A percentile compares a stretch with the other conserved stretches of the same genome.
Evolutionary conservation across 2,888 invertebrate species (phyloP).

Genomic region (Yponomeuta sedellus): DNA sequence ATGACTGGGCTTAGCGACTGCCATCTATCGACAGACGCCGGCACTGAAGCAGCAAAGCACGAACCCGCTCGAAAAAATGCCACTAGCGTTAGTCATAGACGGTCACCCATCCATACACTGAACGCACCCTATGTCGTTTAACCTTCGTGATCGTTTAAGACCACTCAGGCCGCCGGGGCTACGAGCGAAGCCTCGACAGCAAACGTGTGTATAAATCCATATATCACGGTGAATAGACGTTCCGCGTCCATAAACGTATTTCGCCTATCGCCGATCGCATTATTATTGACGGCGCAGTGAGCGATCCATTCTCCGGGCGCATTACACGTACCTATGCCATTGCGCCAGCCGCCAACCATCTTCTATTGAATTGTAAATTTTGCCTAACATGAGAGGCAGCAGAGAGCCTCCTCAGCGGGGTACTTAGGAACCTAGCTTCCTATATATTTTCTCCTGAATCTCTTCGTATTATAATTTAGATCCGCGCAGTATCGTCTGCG

Average conservation of each 20-base stretch:
- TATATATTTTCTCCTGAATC: neutral
- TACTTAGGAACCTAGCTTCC: neutral
- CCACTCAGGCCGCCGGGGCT: no score
- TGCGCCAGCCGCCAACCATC: slow-evolving; percentile 8
- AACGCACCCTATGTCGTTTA: no score
- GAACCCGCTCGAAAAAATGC: no score
- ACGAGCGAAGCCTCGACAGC: neutral
- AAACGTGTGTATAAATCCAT: neutral
- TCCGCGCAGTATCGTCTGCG: neutral
- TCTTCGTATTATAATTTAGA: neutral
- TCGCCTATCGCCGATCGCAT: neutral
- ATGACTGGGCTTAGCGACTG: no score
- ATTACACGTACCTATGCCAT: slow-evolving; percentile 6
- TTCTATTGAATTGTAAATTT: slow-evolving; percentile 20
- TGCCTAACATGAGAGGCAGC: slow-evolving; percentile 3
- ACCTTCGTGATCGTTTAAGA: no score
- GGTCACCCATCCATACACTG: no score
- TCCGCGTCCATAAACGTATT: slow-evolving; percentile 1
- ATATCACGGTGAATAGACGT: neutral
- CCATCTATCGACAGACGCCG: no score
- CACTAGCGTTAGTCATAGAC: no score
- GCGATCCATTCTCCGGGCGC: slow-evolving; percentile 9
- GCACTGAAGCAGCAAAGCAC: no score
- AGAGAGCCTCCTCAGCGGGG: neutral
- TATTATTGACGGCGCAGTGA: slow-evolving; percentile 9